Percentiles rank a stretch among this genome's conserved stretches.
These are phyloP conservation scores for Protula sp. DNA, from an alignment of 2,888 invertebrate genomes.

Conservation along the genomic window DNA sequence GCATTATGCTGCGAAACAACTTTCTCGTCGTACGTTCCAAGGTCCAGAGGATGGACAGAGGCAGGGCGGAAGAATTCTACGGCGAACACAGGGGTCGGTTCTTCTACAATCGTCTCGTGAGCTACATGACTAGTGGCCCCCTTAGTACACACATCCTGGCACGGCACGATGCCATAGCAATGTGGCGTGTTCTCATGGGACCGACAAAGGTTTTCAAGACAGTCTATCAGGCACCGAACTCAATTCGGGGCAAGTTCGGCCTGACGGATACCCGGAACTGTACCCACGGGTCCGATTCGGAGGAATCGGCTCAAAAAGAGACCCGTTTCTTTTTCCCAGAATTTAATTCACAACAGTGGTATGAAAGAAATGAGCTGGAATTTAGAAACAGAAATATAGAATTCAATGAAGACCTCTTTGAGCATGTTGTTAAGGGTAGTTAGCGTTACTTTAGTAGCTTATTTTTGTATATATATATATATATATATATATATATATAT, in stretches of 20 bases:
- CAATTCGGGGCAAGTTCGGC: constrained; percentile 78
- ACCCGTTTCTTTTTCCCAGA: constrained; percentile 80
- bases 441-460: too few species aligned
- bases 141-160: constrained; percentile 75
- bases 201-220: constrained; percentile 76
- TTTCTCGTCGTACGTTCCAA: constrained; percentile 71
- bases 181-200: constrained; percentile 81
- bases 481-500: too few species aligned
- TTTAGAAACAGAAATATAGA: constrained; percentile 6
- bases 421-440: too few species aligned
- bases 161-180: constrained; percentile 67
- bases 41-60: constrained; percentile 61
- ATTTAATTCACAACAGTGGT: constrained; percentile 67
- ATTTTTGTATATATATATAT: too few species aligned
- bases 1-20: constrained; percentile 63
- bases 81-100: constrained; percentile 65
- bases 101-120: constrained; percentile 49
- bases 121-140: constrained; percentile 67
- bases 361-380: constrained; percentile 56
- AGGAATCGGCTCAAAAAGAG: constrained; percentile 69
- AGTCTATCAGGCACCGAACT: constrained; percentile 70
- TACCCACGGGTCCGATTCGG: constrained; percentile 88
- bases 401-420: constrained; percentile 5
- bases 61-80: constrained; percentile 72
- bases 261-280: constrained; percentile 92